Evolutionary conservation across 2,113 vertebrate species (phyloP).

Genomic region (Bubalus kerabau): DNA sequence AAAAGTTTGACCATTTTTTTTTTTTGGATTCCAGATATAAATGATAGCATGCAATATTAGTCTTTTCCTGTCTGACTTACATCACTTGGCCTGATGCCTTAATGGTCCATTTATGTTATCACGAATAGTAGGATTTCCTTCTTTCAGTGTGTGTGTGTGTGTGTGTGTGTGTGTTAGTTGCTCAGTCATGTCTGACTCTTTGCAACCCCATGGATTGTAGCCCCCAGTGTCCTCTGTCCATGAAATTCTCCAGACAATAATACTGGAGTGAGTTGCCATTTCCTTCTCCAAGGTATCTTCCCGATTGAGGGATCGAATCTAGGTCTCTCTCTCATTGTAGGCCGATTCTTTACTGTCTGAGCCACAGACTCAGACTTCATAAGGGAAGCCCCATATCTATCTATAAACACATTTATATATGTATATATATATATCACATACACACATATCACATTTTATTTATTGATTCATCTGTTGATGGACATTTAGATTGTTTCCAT

Average conservation of each 20-base stretch:
- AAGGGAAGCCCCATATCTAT: neutral
- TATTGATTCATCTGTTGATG: neutral
- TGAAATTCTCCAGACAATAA: too few relatives aligned
- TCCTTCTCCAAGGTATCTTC: too few relatives aligned
- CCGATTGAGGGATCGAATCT: too few relatives aligned
- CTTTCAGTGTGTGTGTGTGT: neutral
- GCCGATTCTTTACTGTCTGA: too few relatives aligned
- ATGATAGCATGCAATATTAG: neutral
- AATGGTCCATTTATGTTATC: neutral
- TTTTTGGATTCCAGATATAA: neutral
- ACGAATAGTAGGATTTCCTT: neutral
- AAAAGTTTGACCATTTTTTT: neutral
- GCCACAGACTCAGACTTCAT: too few relatives aligned
- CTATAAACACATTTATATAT: neutral
- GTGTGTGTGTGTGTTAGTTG: neutral
- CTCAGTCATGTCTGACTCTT: neutral
- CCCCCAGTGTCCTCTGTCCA: too few relatives aligned
- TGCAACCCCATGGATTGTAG: neutral
- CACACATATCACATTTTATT: neutral
- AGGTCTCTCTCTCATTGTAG: too few relatives aligned
- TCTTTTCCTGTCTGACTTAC: neutral
- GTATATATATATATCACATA: neutral
- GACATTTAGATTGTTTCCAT: neutral
- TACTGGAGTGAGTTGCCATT: too few relatives aligned
- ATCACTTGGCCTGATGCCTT: neutral